Percentiles rank a stretch among this genome's conserved stretches.
phyloP scores from a whole-genome alignment of 1,140 invertebrate genomes.

The Drosophila parabipectinata region DNA sequence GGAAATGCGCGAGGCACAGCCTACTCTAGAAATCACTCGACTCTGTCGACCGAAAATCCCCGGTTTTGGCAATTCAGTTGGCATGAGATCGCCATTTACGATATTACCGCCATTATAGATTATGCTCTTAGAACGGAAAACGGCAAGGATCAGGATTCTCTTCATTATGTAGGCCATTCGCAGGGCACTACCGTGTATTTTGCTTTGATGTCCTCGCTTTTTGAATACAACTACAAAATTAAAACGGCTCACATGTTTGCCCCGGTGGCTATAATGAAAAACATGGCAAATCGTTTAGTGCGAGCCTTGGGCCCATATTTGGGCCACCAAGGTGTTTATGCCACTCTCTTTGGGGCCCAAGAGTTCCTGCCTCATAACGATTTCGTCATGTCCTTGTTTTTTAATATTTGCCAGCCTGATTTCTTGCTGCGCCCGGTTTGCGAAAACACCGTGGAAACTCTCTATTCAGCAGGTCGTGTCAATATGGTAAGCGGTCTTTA shows the following conservation, averaged over 20 bases:
- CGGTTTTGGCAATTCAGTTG: slow-evolving; percentile 87
- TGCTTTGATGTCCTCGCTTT: slow-evolving; percentile 84
- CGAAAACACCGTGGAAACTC: neutral
- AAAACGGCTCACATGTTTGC: slow-evolving; percentile 85
- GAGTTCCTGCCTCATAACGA: slow-evolving; percentile 70
- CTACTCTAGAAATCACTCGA: slow-evolving; percentile 85
- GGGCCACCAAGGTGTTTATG: slow-evolving; percentile 70
- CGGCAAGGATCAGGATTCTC: slow-evolving; percentile 81
- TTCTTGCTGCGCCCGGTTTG: slow-evolving; percentile 50
- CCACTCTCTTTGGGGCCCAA: slow-evolving; percentile 83
- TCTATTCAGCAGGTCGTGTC: slow-evolving; percentile 28
- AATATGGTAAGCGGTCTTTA: slow-evolving; percentile 43
- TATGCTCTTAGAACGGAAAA: slow-evolving; percentile 86
- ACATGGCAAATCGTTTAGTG: slow-evolving; percentile 72
- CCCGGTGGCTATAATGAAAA: slow-evolving; percentile 85
- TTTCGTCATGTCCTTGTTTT: slow-evolving; percentile 51
- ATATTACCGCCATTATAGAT: slow-evolving; percentile 89
- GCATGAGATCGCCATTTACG: slow-evolving; percentile 88
- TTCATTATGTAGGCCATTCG: slow-evolving; percentile 88
- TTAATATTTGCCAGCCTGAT: slow-evolving; percentile 84
- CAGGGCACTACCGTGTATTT: slow-evolving; percentile 86
- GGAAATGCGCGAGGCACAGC: slow-evolving; percentile 85
- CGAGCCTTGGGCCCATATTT: slow-evolving; percentile 57
- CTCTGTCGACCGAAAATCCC: slow-evolving; percentile 84
- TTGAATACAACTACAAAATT: slow-evolving; percentile 87